Evolutionary conservation across 2,113 vertebrate genomes (phyloP).

Genomic region (Oncorhynchus kisutch): DNA sequence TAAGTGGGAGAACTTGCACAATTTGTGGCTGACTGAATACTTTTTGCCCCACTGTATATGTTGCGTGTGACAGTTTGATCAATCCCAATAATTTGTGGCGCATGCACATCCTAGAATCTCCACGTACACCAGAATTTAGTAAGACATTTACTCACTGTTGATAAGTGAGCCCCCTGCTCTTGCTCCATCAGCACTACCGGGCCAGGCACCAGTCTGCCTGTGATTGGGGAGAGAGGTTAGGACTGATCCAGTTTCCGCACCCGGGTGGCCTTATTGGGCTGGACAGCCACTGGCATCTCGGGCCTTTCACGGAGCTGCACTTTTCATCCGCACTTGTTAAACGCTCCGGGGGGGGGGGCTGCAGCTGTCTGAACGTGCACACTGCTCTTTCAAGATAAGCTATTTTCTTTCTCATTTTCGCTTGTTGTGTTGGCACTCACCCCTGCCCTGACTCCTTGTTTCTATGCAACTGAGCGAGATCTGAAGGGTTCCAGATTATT

Average conservation of each 20-base stretch:
- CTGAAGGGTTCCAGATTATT: conserved; percentile 58
- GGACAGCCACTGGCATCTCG: conserved; percentile 79
- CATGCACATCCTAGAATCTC: too few species aligned
- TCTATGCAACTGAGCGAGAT: conserved; percentile 61
- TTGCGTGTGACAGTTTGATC: too few species aligned
- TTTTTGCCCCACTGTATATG: too few species aligned
- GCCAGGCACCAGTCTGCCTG: conserved; percentile 19
- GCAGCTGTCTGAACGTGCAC: conserved; percentile 75
- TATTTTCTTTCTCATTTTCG: conserved; percentile 52
- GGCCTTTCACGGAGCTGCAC: conserved; percentile 41
- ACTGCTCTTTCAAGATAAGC: conserved; percentile 76
- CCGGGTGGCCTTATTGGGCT: conserved; percentile 74
- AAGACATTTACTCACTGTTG: too few species aligned
- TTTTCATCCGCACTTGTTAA: conserved; percentile 76
- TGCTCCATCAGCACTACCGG: conserved; percentile 24
- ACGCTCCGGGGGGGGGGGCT: conserved; percentile 58
- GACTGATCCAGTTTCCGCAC: conserved; percentile 19
- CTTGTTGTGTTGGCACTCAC: conserved; percentile 39
- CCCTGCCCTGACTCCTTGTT: conserved; percentile 58
- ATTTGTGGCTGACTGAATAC: too few species aligned
- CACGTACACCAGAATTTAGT: too few species aligned
- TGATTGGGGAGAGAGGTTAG: conserved; percentile 34
- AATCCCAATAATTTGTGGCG: too few species aligned
- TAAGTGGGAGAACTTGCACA: too few species aligned
- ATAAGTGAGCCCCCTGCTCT: background rate